These are phyloP conservation scores for Aeoliscus strigatus DNA, from an alignment of 2,797 vertebrate species.

Conservation along the genomic window DNA sequence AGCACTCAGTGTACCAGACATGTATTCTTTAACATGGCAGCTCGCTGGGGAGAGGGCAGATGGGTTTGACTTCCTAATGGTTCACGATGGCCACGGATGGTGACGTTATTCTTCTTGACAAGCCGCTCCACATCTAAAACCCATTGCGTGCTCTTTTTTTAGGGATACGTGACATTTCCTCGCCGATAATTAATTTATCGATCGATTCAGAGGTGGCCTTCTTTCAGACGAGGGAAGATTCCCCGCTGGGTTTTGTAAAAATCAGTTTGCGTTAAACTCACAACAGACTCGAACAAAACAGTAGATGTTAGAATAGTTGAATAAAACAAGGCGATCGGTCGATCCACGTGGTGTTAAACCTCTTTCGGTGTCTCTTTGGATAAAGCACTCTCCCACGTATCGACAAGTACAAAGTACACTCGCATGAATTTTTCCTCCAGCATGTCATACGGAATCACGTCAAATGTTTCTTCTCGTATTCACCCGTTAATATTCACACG, in stretches of 20 bases:
- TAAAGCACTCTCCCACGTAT: constrained; percentile 15
- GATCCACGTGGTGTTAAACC: constrained; percentile 17
- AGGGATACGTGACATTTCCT: background rate
- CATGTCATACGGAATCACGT: background rate
- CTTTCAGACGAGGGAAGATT: constrained; percentile 18
- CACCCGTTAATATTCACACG: too few relatives aligned
- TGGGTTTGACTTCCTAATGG: constrained; percentile 54
- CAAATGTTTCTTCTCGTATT: too few relatives aligned
- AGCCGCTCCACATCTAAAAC: constrained; percentile 40
- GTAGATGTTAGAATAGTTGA: constrained; percentile 34
- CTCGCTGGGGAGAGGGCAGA: constrained; percentile 46
- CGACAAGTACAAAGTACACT: background rate
- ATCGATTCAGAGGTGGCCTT: constrained; percentile 25
- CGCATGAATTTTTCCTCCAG: background rate
- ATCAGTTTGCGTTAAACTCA: constrained; percentile 25
- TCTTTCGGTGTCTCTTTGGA: constrained; percentile 36
- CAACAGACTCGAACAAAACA: constrained; percentile 28
- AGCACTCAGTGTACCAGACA: constrained; percentile 24
- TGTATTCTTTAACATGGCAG: constrained; percentile 61
- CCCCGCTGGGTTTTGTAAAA: too few relatives aligned
- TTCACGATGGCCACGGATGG: constrained; percentile 29
- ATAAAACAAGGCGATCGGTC: constrained; percentile 41
- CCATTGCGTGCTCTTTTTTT: constrained; percentile 23
- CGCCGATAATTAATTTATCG: constrained; percentile 35
- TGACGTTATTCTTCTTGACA: constrained; percentile 65